Evolutionary conservation across 2,797 vertebrate genomes (phyloP), one percentile per base, ranked within the genome.

Genomic region (Cirrhinus molitorella): DNA sequence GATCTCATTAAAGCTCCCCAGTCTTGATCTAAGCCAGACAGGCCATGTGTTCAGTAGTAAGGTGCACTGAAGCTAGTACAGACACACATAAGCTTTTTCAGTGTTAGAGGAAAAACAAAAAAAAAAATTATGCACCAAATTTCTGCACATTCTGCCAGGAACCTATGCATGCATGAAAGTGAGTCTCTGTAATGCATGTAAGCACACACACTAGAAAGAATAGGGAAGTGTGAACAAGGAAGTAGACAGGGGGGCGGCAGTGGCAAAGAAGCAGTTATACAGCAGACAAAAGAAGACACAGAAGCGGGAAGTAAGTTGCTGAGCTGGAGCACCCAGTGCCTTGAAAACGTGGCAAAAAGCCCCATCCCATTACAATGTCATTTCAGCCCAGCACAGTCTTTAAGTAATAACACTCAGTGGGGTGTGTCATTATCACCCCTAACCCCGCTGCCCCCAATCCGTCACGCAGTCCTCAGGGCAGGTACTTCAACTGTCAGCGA

Each of bases 191-290:
- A 87, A 91, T 91, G 93, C 92, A 92, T 92, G 92, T 86, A 86
- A 87, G 90, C 89, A 90, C 86, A 90, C 86, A 79, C 88, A 91
- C 89, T 89, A 89, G 88, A 91, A 90, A 89, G 88, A 83, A 70
- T 72, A 87, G 68, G 0, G 40, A 76, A 81, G 65, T 66, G 14
- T 23, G 84, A 77, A 90, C 75, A 65, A 83, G 59, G 78, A 87
- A 85, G 82, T 76, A 88, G 88, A 51, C 21, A 86, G 83, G 88
- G 90, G 21, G 87, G 28, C 13, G 11, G 59, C 1, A 1, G 86
- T 83, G 89, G 89, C 86, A 91, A 88, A 91, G 21, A 57, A 76
- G 74, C 17, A 88, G 90, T 89, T 91, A 93, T 89, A 92, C 88
- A 19, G 25, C 72, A 84, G 49, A 83, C 49, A 78, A 63, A 57